A percentile compares a stretch with the other conserved stretches of the same genome.
These are phyloP conservation scores for Caenorhabditis imperialis DNA, from an alignment of 2,888 invertebrate species.

Conservation along the genomic window DNA sequence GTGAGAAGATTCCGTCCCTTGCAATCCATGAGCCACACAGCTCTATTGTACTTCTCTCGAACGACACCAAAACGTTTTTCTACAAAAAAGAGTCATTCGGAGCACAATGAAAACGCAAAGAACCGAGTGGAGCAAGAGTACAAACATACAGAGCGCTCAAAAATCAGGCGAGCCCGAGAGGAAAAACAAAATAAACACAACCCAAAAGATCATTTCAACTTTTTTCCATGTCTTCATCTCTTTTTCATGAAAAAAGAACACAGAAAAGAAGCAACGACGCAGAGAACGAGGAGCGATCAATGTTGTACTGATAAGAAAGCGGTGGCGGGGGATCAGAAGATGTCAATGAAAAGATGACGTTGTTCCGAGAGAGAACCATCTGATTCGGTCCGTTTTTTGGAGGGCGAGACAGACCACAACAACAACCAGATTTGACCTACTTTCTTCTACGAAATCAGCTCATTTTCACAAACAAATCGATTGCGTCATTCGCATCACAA, in stretches of 20 bases:
- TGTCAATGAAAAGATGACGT: neutral
- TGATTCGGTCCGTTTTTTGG: too few species aligned
- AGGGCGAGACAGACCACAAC: too few species aligned
- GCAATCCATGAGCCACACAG: too few species aligned
- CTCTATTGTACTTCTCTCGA: neutral
- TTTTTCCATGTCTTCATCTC: neutral
- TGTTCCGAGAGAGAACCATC: too few species aligned
- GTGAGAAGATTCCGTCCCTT: too few species aligned
- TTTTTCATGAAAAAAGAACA: neutral
- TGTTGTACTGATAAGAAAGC: conserved; percentile 2
- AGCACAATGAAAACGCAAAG: too few species aligned
- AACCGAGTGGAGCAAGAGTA: too few species aligned
- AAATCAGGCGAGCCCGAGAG: conserved; percentile 1
- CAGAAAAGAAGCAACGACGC: neutral
- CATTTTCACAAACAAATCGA: too few species aligned
- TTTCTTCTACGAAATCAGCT: too few species aligned
- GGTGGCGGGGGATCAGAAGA: neutral
- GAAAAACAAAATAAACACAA: conserved; percentile 41
- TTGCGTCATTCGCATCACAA: too few species aligned
- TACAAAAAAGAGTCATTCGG: too few species aligned
- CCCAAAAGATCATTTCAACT: conserved; percentile 38
- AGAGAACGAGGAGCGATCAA: conserved; percentile 11
- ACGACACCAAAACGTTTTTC: neutral
- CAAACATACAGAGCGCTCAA: conserved; percentile 3
- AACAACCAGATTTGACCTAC: too few species aligned